These are phyloP conservation scores for Lottia gigantea DNA, from an alignment of 2,888 invertebrate genomes.

Conservation along the genomic window DNA sequence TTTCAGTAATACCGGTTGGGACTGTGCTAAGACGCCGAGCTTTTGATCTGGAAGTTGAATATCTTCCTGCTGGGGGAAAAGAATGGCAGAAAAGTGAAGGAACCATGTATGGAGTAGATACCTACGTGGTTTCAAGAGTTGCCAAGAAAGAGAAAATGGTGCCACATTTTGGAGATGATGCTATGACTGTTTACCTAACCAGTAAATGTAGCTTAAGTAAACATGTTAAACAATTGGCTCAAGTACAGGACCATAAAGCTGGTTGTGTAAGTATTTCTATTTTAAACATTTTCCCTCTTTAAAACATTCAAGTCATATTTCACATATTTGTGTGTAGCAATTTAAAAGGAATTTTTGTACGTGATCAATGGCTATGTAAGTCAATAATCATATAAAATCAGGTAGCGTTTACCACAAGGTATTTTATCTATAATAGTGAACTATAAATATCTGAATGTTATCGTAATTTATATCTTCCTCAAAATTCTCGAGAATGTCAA, in stretches of 20 bases:
- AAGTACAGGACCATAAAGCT: constrained; percentile 41
- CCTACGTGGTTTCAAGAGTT: constrained; percentile 45
- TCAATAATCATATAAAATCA: too few species aligned
- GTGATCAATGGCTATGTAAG: too few species aligned
- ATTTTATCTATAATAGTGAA: not conserved
- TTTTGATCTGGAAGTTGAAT: constrained; percentile 48
- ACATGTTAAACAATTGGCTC: constrained; percentile 52
- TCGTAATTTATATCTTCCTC: not conserved
- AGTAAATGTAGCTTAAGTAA: constrained; percentile 46
- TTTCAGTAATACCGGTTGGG: constrained; percentile 45
- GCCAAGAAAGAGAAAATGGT: constrained; percentile 37
- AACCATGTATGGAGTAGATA: constrained; percentile 48
- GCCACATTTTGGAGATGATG: constrained; percentile 46
- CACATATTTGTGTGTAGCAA: not conserved
- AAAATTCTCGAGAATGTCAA: too few species aligned
- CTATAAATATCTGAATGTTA: not conserved
- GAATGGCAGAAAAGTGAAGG: constrained; percentile 40
- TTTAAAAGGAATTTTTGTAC: too few species aligned
- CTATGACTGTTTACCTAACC: constrained; percentile 45
- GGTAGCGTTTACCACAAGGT: too few species aligned
- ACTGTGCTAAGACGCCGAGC: constrained; percentile 43
- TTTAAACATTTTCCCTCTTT: constrained; percentile 1
- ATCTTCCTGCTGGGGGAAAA: constrained; percentile 34
- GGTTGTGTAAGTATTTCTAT: constrained; percentile 49
- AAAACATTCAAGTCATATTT: not conserved